Evolutionary conservation across 2,888 invertebrate species (phyloP), one percentile per base, ranked within the genome.

Genomic region (Linnaemya tessellans): DNA sequence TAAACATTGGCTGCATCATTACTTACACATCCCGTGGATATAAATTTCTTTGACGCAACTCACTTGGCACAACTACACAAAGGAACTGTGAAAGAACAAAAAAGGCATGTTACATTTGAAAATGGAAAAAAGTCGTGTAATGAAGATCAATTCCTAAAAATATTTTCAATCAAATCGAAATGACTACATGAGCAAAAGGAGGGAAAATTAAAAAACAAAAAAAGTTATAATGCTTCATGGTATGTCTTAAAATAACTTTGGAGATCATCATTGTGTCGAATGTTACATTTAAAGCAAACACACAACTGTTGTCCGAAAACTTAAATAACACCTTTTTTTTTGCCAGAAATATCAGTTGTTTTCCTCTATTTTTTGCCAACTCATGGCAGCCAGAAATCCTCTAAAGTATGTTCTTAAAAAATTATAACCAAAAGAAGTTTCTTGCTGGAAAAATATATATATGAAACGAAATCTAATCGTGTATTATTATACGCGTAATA

Each of bases 1-100:
- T 82, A 85, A 85, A 85, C 85, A 85, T 85, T 85, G 85, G 79
- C 85, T 80, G 85, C 85, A 82, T 85, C 79, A 82, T 85, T 79
- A 82, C 82, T 62, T 71, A 71, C 70, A 74, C 81, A 81, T 75
- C 81, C 79, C 30, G 49, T 60, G 62, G 67, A 51, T 38, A 70
- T 25, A 70, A 22, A 35, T 46, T 58, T 41, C 51, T 41, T 49
- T 73, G 18, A 65, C 49, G 20, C 30, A 30, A 41, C 13, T 62
- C 46, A 49, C 18, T 43, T 30, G 35, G 49, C 58, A 25, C 18
- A 18, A 18, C 25, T 43, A 30, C 60, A 43, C 78, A 41, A 60
- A 41, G 43, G 62, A 60, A 35, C 43, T 30, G 18, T 43, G 25
- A 51, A 51, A n/a, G 46, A 74, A 30, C 22, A 73, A 49, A 35